These are phyloP conservation scores for Carassius auratus DNA, from an alignment of 2,113 vertebrate species.

Conservation along the genomic window DNA sequence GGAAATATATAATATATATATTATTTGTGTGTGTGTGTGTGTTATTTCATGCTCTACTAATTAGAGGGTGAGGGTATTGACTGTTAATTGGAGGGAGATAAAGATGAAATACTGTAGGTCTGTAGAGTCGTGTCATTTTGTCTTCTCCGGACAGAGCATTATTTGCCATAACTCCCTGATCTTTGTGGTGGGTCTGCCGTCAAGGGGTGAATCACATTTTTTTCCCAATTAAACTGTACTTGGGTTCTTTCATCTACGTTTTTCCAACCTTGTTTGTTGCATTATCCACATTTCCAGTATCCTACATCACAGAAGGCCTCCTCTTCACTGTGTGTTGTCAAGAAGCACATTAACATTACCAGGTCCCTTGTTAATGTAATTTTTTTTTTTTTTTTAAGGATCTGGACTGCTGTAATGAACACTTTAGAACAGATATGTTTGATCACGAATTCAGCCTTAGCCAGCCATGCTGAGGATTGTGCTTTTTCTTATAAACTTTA, in stretches of 20 bases:
- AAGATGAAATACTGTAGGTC: not conserved
- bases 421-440: slow-evolving; percentile 22
- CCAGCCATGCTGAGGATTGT: not conserved
- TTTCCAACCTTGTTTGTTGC: not conserved
- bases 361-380: not conserved
- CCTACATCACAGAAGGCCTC: not conserved
- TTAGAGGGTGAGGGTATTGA: not conserved
- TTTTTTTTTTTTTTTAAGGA: slow-evolving; percentile 17
- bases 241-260: not conserved
- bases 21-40: not conserved
- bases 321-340: not conserved
- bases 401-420: slow-evolving; percentile 42
- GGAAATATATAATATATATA: too few relatives aligned
- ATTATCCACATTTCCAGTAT: not conserved
- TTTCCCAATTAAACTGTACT: not conserved
- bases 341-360: not conserved
- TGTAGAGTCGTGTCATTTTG: not conserved
- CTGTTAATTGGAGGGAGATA: not conserved
- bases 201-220: not conserved
- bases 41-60: not conserved
- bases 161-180: not conserved
- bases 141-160: not conserved
- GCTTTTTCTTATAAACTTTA: slow-evolving; percentile 48
- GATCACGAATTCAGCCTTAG: slow-evolving; percentile 10
- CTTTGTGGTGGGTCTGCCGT: not conserved